Evolutionary conservation across 2,113 vertebrate species (phyloP).

Genomic region (Podilymbus podiceps): DNA sequence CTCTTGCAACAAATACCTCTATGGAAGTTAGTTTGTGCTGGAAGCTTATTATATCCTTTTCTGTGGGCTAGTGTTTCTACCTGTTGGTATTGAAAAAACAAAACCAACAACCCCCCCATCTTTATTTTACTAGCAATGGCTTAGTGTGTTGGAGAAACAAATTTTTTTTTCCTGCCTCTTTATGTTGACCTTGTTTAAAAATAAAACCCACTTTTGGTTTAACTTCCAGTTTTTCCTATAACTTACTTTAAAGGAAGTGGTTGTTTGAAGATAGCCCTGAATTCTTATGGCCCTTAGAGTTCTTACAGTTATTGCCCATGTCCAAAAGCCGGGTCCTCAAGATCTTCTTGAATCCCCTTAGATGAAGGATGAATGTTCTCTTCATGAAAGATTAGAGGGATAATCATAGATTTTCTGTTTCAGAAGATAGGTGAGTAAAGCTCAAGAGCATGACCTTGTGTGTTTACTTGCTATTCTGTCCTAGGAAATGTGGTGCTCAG

Average conservation of each 20-base stretch:
- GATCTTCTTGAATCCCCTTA: neutral
- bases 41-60: neutral
- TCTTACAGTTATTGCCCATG: neutral
- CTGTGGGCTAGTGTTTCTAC: neutral
- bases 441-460: neutral
- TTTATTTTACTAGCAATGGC: neutral
- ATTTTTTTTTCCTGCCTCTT: neutral
- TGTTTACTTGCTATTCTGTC: neutral
- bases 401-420: conserved; percentile 31
- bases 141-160: neutral
- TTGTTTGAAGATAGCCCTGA: neutral
- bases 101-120: too few relatives aligned
- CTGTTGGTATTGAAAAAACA: neutral
- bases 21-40: neutral
- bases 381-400: conserved; percentile 25
- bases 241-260: neutral
- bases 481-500: neutral
- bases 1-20: neutral
- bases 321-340: neutral
- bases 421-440: neutral
- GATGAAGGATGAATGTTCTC: neutral
- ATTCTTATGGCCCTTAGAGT: neutral
- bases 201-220: neutral
- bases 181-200: neutral
- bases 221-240: neutral